Conservation (phyloP, 2,888 invertebrate genomes). For the Hololepta plana region DNA sequence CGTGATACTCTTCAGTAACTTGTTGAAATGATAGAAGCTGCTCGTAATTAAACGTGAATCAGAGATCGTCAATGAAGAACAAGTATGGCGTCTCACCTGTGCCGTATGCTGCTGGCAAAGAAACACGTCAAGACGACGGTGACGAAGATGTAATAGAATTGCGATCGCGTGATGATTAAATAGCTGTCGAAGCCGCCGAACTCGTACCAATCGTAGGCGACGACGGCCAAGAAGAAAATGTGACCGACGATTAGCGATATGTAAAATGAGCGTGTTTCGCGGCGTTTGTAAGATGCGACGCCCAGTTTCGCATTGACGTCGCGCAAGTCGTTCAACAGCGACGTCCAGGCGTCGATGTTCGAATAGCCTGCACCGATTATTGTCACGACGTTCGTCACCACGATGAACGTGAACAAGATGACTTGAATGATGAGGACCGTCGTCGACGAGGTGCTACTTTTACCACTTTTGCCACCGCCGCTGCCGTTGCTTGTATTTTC, state of each 20-base stretch:
- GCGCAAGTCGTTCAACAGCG: background rate
- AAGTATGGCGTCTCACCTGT: no score
- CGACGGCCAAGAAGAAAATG: background rate
- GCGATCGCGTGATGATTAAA: background rate
- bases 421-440: background rate
- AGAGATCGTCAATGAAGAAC: no score
- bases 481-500: no score
- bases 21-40: background rate
- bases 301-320: background rate
- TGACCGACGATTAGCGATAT: background rate
- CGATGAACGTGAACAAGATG: background rate
- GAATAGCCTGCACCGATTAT: background rate
- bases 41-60: no score
- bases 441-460: no score
- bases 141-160: slow-evolving; percentile 1
- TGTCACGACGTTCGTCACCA: background rate
- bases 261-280: background rate
- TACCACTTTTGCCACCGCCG: no score
- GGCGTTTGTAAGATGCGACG: background rate
- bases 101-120: no score
- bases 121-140: background rate
- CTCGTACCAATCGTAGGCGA: background rate
- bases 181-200: background rate
- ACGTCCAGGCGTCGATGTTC: background rate
- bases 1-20: slow-evolving; percentile 1